Conservation (phyloP, 2,888 invertebrate species). For the Pimpla rufipes region DNA sequence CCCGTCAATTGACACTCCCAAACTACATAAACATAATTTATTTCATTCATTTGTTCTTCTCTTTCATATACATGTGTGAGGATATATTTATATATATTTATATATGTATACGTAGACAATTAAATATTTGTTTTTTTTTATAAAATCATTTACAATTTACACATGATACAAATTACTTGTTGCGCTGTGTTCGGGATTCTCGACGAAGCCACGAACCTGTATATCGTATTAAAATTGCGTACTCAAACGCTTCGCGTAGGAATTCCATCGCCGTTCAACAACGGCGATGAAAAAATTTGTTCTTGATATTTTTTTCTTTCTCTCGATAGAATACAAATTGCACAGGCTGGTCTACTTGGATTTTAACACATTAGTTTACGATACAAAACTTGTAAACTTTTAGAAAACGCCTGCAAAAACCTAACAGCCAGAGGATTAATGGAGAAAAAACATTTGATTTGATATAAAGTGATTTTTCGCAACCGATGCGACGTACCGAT, state of each 20-base stretch:
- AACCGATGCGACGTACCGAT: constrained; percentile 3
- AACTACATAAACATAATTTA: constrained; percentile 62
- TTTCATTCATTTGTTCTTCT: constrained; percentile 56
- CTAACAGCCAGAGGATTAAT: constrained; percentile 15
- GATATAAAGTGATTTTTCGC: constrained; percentile 18
- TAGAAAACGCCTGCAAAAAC: constrained; percentile 48
- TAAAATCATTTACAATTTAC: constrained; percentile 65
- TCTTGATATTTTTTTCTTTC: constrained; percentile 11
- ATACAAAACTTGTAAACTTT: constrained; percentile 56
- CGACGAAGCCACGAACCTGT: constrained; percentile 6
- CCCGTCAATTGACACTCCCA: constrained; percentile 37
- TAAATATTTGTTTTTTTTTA: constrained; percentile 42
- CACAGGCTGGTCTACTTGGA: not conserved
- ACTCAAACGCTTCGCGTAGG: constrained; percentile 1
- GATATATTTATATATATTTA: constrained; percentile 49
- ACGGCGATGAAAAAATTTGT: constrained; percentile 17
- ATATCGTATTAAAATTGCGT: constrained; percentile 25
- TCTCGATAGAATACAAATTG: constrained; percentile 20
- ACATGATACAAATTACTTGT: constrained; percentile 48
- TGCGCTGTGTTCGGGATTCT: constrained; percentile 32
- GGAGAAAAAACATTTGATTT: not conserved
- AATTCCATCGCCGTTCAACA: constrained; percentile 13
- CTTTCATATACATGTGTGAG: constrained; percentile 38
- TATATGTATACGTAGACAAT: constrained; percentile 48
- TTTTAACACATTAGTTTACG: constrained; percentile 10